phyloP scores from a whole-genome alignment of 2,113 vertebrate species.

The Oreochromis spilurus region DNA sequence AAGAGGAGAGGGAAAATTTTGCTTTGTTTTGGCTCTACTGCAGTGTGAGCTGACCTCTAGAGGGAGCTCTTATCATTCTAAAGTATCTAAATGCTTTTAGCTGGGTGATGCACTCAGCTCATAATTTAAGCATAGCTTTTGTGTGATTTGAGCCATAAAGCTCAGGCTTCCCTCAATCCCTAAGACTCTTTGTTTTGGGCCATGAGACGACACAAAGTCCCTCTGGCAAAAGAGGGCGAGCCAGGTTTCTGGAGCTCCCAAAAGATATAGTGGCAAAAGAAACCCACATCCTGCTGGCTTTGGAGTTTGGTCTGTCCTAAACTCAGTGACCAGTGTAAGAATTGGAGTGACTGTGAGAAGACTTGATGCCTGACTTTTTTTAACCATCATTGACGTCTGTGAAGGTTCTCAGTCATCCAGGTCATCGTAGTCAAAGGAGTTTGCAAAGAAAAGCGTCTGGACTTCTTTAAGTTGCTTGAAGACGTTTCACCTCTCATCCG shows the following conservation, averaged over 20 bases:
- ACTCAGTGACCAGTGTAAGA: neutral
- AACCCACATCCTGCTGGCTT: neutral
- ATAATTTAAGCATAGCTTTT: neutral
- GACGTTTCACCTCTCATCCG: no score
- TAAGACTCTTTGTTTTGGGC: neutral
- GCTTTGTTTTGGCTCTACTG: neutral
- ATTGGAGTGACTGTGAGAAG: neutral
- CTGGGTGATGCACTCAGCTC: neutral
- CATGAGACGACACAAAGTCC: neutral
- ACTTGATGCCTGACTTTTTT: neutral
- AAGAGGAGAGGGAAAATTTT: neutral
- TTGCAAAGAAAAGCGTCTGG: no score
- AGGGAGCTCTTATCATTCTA: conserved; percentile 59
- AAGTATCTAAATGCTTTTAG: neutral
- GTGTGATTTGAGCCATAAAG: neutral
- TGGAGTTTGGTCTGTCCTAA: neutral
- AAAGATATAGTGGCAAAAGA: neutral
- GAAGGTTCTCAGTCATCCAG: no score
- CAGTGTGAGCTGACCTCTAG: conserved; percentile 22
- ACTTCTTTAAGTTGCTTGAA: no score
- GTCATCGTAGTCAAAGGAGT: no score
- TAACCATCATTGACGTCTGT: neutral
- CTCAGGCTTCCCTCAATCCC: neutral
- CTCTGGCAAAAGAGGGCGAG: neutral
- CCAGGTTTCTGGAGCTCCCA: neutral